Base-by-base conservation (phyloP, 64 coral and sea anemone species). In the Platygyra sinensis region DNA sequence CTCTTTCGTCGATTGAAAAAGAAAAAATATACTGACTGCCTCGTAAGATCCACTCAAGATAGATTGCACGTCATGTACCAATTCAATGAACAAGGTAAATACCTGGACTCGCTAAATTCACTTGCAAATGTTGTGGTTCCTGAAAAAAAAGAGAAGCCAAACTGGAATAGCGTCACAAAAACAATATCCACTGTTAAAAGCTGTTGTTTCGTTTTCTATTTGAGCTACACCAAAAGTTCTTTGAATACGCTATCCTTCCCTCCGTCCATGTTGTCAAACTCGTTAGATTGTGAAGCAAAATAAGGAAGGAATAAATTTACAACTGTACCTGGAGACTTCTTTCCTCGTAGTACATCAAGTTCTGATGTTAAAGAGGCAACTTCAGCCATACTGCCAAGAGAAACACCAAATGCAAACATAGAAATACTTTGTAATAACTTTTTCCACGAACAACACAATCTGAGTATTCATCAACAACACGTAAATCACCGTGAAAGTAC, bases 91-190 rank as follows among this genome's bases (percentile, higher is more conserved):
- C 72, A 19, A 55, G 18, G 24, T 46, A 61, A 2, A 50, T 90
- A 98, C 96, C 87, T 95, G 10, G 91, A 89, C 72, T 98, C 93
- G 51, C 92, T 94, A 50, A 88, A 98, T 87, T 98, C 96, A 52
- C 93, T 98, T 15, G 96, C 96, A 36, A 98, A 86, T 31, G 89
- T 95, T 15, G 80, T 87, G 19, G 82, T 69, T 20, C 92, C 93
- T 94, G 62, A 59, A 72, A 85, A 30, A n/a, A 12, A 89, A 81
- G 28, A 36, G 42, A 73, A 73, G 67, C n/a, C 51, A 52, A 54
- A 4, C 60, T 27, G 65, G 8, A 65, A 65, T 27, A 11, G 22
- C 22, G 8, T 27, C 22, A 67, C 20, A 36, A 15, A 30, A 29
- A 46, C 42, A 46, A 46, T 6, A 46, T 46, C 4, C 7, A 46